These are phyloP conservation scores for Fregata magnificens DNA, from an alignment of 2,113 vertebrate genomes.

Conservation along the genomic window DNA sequence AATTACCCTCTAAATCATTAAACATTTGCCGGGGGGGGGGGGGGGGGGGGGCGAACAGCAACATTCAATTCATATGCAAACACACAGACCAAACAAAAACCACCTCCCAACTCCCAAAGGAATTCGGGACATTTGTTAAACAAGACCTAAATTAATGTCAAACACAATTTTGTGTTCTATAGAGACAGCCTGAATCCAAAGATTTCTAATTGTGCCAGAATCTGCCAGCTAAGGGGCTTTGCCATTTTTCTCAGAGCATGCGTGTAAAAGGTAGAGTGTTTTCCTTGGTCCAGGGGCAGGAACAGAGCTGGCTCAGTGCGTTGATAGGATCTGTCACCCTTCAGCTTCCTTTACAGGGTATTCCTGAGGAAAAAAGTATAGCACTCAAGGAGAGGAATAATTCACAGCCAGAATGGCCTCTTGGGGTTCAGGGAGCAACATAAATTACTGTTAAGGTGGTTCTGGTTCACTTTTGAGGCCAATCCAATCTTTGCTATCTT, in stretches of 20 bases:
- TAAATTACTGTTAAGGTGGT: background rate
- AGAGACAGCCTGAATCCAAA: background rate
- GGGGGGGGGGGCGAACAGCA: background rate
- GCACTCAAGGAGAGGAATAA: background rate
- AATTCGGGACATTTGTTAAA: background rate
- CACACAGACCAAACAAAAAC: background rate
- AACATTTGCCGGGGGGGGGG: background rate
- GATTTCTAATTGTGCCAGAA: background rate
- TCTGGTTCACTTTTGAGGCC: background rate
- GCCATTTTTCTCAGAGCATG: background rate
- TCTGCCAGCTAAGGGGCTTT: background rate
- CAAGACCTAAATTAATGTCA: background rate
- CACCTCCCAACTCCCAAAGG: background rate
- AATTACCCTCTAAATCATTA: background rate
- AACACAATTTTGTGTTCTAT: background rate
- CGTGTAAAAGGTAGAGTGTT: background rate
- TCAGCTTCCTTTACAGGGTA: background rate
- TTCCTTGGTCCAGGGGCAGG: background rate
- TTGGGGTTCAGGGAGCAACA: background rate
- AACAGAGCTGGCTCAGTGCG: background rate
- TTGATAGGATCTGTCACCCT: background rate
- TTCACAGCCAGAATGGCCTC: background rate
- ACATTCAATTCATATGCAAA: background rate
- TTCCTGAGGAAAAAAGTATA: background rate
- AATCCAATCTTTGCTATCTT: background rate